Conservation (phyloP, 2,888 invertebrate species). For the Pycnomerus fuliginosus region DNA sequence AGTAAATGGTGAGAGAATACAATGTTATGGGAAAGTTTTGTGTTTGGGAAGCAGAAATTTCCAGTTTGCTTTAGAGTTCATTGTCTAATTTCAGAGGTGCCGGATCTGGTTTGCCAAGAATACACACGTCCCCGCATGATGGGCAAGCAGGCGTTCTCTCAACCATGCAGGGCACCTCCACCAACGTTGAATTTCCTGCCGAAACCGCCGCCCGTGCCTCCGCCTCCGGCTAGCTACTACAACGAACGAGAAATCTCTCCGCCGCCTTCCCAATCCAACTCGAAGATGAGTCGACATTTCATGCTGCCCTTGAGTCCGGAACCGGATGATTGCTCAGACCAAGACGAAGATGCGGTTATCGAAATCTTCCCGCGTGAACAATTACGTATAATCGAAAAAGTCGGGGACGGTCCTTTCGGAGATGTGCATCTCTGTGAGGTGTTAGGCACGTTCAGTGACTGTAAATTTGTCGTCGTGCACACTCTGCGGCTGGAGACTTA, state of each 20-base stretch:
- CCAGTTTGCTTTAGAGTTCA: too few species aligned
- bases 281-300: slow-evolving; percentile 48
- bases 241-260: slow-evolving; percentile 46
- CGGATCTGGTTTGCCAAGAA: slow-evolving; percentile 58
- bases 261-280: slow-evolving; percentile 42
- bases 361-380: slow-evolving; percentile 70
- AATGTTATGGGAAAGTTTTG: too few species aligned
- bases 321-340: slow-evolving; percentile 57
- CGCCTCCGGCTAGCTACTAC: slow-evolving; percentile 69
- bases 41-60: too few species aligned
- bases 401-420: slow-evolving; percentile 76
- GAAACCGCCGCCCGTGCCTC: slow-evolving; percentile 65
- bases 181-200: slow-evolving; percentile 59
- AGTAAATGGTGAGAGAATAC: too few species aligned
- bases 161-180: slow-evolving; percentile 53
- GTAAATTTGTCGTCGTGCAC: slow-evolving; percentile 68
- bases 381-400: slow-evolving; percentile 72
- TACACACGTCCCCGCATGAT: slow-evolving; percentile 13
- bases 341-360: slow-evolving; percentile 56
- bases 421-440: slow-evolving; percentile 70
- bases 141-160: slow-evolving; percentile 25
- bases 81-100: slow-evolving; percentile 54
- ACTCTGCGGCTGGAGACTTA: slow-evolving; percentile 63
- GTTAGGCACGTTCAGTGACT: slow-evolving; percentile 48
- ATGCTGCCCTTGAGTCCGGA: slow-evolving; percentile 45